Evolutionary conservation across 1,140 invertebrate genomes (phyloP).

Genomic region (Leptinotarsa undecemlineata): DNA sequence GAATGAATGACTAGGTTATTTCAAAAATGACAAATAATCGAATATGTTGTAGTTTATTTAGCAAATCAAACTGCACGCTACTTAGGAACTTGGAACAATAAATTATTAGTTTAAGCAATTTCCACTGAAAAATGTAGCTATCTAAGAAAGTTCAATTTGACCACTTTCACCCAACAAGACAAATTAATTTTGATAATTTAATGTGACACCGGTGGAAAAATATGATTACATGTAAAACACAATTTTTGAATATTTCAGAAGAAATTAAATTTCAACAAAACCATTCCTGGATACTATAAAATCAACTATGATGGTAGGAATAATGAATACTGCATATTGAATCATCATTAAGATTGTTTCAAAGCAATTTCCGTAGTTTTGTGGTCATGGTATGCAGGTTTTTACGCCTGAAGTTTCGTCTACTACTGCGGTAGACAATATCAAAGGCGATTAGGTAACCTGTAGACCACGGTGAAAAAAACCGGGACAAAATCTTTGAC

Average conservation of each 20-base stretch:
- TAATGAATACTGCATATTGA: no score
- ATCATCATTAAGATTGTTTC: no score
- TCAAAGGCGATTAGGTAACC: no score
- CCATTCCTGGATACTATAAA: no score
- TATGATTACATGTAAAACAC: background rate
- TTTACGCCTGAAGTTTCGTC: no score
- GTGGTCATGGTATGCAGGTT: no score
- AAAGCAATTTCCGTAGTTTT: no score
- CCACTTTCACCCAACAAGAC: slow-evolving; percentile 11
- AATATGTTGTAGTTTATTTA: slow-evolving; percentile 23
- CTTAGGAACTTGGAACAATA: slow-evolving; percentile 42
- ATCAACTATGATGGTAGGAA: no score
- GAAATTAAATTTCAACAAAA: no score
- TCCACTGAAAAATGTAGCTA: background rate
- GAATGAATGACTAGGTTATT: slow-evolving; percentile 23
- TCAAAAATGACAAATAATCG: slow-evolving; percentile 38
- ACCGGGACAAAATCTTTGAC: no score
- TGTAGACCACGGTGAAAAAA: no score
- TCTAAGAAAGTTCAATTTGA: background rate
- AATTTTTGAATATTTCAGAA: background rate
- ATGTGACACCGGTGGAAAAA: background rate
- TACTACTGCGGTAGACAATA: no score
- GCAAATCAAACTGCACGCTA: slow-evolving; percentile 34
- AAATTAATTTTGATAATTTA: slow-evolving; percentile 1
- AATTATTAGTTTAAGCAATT: background rate